Evolutionary conservation across 2,888 invertebrate species (phyloP), one percentile per base, ranked within the genome.

Genomic region (Mythimna lalbum): DNA sequence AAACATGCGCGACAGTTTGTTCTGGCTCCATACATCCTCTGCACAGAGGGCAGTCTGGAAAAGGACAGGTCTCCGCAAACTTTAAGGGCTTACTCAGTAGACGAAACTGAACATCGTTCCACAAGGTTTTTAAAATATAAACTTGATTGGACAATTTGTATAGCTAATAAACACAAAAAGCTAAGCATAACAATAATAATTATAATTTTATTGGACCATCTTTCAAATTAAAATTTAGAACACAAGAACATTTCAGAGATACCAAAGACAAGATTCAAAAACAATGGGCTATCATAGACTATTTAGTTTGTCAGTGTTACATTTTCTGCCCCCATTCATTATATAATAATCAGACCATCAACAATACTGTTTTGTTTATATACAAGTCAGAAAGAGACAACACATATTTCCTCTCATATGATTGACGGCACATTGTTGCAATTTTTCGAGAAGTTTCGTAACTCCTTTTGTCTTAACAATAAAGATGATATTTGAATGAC

Each of bases 301-400:
- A 43, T 39, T 52, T 43, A 56, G n/a, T 61, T 49, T 50, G 55
- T 27, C 63, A 56, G 59, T 57, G 69, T 57, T 50, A 71, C 52
- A 80, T 61, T 75, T 75, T 63, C 70, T 55, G 64, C 61, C 27
- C 63, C 53, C 55, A 73, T 67, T 62, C 36, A 57, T 84, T 82
- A 77, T 64, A 68, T 76, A 82, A 68, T 78, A 80, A 84, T 70
- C 55, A 65, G 60, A 64, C 27, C 73, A 80, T 63, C 70, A 68
- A 81, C 66, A 77, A 66, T 68, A 47, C 53, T 33, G 68, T 39
- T 70, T 71, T 79, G 80, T 79, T 79, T 80, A 76, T 36, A 72
- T 61, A 77, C 69, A 79, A 67, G 39, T 36, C 61, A 74, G 67
- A 79, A 47, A 56, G 62, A 79, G 72, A 79, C 65, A 60, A 17